Base-by-base conservation (phyloP, 2,888 invertebrate genomes). In the Agrochola lychnidis region DNA sequence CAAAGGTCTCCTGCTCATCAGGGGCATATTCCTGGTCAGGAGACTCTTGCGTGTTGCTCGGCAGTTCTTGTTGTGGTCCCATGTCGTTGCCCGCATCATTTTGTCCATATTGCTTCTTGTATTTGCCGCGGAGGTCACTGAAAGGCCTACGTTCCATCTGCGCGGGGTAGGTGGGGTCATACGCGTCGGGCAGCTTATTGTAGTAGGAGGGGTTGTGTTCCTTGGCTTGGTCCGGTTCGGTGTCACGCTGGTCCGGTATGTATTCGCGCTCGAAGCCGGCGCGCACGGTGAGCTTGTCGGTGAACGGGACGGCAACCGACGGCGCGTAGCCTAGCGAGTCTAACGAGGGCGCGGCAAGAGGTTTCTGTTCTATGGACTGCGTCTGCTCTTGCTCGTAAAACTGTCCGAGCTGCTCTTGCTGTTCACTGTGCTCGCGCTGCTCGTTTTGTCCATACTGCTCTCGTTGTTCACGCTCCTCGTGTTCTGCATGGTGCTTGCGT, bases 1-100 rank as follows among this genome's bases (percentile, higher is more conserved):
- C 77, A 62, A 56, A 14, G 14, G 45, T 36, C 9, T 63, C 63
- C 14, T 77, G 77, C 0, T 77, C 61, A 16, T 82, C 67, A 40
- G 19, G n/a, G 16, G 30, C 1, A 61, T 40, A 56, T 9, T 67
- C 62, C 68, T 78, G 68, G 14, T 79, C 61, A 14, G 7, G 36
- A 10, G 16, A 53, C 7, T 36, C 62, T 10, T 53, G 70, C 10
- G 45, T 25, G 4, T 70, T 30, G 10, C 19, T 62, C 7, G 30
- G 14, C 36, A 53, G 45, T n/a, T 45, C 25, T 12, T 42, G 4
- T n/a, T 69, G 78, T 5, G 1, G 10, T 56, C 7, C 42, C 25
- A 61, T 45, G 36, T 19, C 6, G 14, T 25, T 36, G 5, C 0
- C 16, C 4, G 14, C 57, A 4, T 36, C 57, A 12, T 51, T 71